Conservation (phyloP, 2,113 vertebrate species). For the Lepus timidus region DNA sequence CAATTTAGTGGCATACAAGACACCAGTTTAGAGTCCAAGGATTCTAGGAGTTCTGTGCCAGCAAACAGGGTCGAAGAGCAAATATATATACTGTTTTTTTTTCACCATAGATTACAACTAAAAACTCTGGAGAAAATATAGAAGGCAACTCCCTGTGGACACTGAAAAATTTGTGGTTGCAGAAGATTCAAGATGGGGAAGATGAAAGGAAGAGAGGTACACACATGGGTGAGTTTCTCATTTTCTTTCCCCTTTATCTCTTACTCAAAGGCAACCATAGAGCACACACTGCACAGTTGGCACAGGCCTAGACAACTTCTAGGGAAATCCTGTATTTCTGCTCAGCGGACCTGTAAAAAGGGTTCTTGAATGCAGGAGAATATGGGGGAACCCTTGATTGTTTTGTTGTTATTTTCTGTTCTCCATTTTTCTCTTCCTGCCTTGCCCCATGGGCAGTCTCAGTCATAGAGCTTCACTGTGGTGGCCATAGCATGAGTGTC, state of each 20-base stretch:
- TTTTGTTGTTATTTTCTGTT: background rate
- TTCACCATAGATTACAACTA: too few relatives aligned
- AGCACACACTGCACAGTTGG: background rate
- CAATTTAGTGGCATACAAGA: too few relatives aligned
- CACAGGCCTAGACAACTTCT: background rate
- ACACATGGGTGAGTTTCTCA: background rate
- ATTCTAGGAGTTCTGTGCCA: too few relatives aligned
- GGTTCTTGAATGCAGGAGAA: too few relatives aligned
- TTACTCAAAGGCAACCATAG: background rate
- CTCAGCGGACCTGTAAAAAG: background rate
- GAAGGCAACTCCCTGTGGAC: background rate
- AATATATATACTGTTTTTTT: too few relatives aligned
- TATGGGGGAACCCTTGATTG: background rate
- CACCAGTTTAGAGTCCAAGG: too few relatives aligned
- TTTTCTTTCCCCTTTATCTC: background rate
- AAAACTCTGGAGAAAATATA: too few relatives aligned
- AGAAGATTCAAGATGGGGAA: background rate
- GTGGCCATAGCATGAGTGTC: background rate
- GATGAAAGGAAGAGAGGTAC: background rate
- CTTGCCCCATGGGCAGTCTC: background rate
- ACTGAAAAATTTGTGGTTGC: background rate
- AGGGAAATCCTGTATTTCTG: background rate
- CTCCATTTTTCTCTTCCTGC: background rate
- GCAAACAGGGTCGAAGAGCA: too few relatives aligned
- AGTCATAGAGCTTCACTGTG: background rate